Percentiles rank a stretch among this genome's conserved stretches.
Evolutionary conservation across 2,113 vertebrate species (phyloP).

Genomic region (Panthera leo): DNA sequence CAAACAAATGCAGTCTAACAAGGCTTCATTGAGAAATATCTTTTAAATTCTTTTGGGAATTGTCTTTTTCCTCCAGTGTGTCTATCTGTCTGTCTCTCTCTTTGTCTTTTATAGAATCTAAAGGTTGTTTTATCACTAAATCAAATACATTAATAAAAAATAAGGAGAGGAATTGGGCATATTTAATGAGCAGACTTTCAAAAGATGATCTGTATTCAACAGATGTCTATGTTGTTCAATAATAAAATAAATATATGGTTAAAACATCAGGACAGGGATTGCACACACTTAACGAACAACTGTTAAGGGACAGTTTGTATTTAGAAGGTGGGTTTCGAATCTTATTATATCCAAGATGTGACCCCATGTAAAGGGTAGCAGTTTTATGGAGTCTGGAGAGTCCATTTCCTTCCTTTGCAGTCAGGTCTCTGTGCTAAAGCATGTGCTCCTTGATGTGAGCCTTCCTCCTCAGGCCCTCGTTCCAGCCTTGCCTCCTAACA

Average conservation of each 20-base stretch:
- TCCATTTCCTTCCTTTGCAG: background rate
- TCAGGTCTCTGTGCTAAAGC: background rate
- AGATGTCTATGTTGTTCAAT: background rate
- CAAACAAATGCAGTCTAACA: background rate
- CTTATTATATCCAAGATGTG: background rate
- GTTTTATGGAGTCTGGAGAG: too few species aligned
- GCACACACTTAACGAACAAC: background rate
- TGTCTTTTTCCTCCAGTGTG: background rate
- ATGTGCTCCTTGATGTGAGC: background rate
- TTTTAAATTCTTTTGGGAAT: background rate
- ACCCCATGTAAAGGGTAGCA: accelerated
- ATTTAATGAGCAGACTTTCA: background rate
- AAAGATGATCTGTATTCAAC: background rate
- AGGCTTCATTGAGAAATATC: background rate
- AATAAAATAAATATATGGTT: background rate
- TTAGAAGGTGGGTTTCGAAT: background rate
- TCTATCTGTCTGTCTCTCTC: background rate
- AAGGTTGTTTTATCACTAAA: background rate
- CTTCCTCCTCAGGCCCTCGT: background rate
- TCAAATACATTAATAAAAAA: conserved; percentile 14
- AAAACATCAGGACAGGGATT: background rate
- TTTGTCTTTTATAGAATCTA: background rate
- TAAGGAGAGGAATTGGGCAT: background rate
- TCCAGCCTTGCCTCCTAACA: background rate
- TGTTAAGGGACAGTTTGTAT: background rate